These are phyloP conservation scores for Stigmatopora argus DNA, from an alignment of 2,113 vertebrate species.

Conservation along the genomic window DNA sequence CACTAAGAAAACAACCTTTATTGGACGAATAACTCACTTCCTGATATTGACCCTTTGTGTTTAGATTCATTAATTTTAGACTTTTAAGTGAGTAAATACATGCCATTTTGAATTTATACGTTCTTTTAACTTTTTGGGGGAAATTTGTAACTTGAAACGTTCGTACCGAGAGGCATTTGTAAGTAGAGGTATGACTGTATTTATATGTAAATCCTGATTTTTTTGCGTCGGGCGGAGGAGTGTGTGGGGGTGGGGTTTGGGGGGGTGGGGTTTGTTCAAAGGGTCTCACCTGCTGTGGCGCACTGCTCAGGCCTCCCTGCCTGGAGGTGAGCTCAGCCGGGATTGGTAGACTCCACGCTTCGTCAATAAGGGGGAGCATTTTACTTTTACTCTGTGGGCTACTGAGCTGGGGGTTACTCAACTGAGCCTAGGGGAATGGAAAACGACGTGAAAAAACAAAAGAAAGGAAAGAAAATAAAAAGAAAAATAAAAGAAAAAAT, in stretches of 20 bases:
- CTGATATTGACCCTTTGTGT: no score
- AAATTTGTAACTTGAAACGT: no score
- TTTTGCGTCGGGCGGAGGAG: no score
- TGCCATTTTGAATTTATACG: no score
- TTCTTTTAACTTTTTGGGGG: no score
- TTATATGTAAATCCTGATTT: no score
- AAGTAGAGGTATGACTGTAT: no score
- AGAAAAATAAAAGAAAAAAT: constrained; percentile 18
- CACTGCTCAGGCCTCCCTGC: constrained; percentile 99
- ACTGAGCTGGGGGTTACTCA: constrained; percentile 99
- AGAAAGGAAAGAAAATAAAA: constrained; percentile 44
- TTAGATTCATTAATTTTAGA: no score
- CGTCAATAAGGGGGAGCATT: constrained; percentile 99
- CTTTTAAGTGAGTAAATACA: no score
- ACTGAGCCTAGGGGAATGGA: constrained; percentile 99
- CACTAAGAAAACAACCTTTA: no score
- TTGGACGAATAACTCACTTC: no score
- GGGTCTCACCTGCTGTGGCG: constrained; percentile 96
- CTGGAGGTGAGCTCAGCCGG: constrained; percentile 99
- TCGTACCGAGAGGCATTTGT: no score
- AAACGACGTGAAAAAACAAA: constrained; percentile 56
- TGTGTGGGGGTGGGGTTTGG: constrained; percentile 9
- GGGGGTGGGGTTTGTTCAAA: constrained; percentile 7
- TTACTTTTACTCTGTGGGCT: constrained; percentile 99
- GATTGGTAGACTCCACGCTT: constrained; percentile 99